Conservation (phyloP, 2,888 invertebrate genomes). For the Helicoverpa assulta region DNA sequence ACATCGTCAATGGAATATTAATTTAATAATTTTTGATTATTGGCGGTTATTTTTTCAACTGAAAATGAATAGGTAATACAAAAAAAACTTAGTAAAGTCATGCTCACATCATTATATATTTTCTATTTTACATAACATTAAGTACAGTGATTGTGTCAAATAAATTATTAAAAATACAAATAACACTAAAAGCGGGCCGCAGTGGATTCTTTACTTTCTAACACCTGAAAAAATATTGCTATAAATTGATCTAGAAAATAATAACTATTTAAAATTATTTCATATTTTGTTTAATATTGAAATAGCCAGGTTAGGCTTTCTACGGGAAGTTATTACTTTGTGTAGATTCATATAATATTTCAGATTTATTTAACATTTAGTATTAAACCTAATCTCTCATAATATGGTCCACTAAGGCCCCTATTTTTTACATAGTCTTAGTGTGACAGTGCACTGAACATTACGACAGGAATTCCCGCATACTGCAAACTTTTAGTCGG, state of each 20-base stretch:
- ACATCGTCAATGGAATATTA: no score
- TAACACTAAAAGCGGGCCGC: constrained; percentile 52
- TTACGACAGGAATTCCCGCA: background rate
- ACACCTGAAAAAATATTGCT: background rate
- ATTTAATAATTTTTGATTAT: no score
- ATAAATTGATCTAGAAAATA: background rate
- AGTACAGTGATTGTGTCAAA: constrained; percentile 80
- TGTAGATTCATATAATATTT: background rate
- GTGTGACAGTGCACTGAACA: constrained; percentile 35
- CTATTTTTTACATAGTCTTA: constrained; percentile 39
- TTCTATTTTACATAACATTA: constrained; percentile 77
- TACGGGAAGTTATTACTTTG: background rate
- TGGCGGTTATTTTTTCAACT: no score
- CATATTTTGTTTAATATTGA: background rate
- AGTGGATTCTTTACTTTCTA: constrained; percentile 30
- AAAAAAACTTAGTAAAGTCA: constrained; percentile 62
- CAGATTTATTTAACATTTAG: constrained; percentile 2
- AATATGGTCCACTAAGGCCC: constrained; percentile 45
- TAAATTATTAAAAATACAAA: constrained; percentile 72
- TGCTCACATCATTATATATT: constrained; percentile 82
- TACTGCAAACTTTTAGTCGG: no score
- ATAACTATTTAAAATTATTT: background rate
- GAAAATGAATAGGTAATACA: background rate
- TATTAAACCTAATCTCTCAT: constrained; percentile 22
- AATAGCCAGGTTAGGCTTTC: background rate